A percentile compares a stretch with the other conserved stretches of the same genome.
Conservation (phyloP, 1,140 invertebrate species). For the Polyergus mexicanus region DNA sequence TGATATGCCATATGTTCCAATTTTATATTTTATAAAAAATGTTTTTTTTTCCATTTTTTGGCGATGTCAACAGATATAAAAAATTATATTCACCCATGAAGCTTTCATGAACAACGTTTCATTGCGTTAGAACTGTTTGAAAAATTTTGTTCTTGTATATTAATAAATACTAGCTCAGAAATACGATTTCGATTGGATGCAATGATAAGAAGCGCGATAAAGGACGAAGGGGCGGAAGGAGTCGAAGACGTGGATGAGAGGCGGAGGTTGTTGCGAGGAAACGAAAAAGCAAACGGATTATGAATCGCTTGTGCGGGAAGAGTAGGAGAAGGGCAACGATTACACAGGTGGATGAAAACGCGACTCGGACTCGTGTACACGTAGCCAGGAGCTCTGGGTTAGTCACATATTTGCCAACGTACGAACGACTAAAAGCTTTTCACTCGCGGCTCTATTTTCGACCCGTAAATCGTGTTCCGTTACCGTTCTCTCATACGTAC, state of each 20-base stretch:
- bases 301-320: background rate
- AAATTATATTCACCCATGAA: background rate
- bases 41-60: background rate
- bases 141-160: background rate
- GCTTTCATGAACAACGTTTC: background rate
- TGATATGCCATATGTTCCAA: background rate
- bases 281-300: slow-evolving; percentile 40
- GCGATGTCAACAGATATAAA: background rate
- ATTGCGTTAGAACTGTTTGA: background rate
- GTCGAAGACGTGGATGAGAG: background rate
- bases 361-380: slow-evolving; percentile 55
- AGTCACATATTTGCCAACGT: slow-evolving; percentile 80
- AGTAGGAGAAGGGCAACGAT: slow-evolving; percentile 59
- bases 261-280: background rate
- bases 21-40: background rate
- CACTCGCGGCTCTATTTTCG: slow-evolving; percentile 77
- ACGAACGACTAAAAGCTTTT: slow-evolving; percentile 83
- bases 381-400: slow-evolving; percentile 66
- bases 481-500: slow-evolving; percentile 63
- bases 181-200: slow-evolving; percentile 12
- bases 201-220: no score
- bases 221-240: no score
- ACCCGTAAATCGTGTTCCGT: slow-evolving; percentile 78
- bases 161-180: slow-evolving; percentile 35
- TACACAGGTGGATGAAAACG: slow-evolving; percentile 78